Conservation (phyloP, 2,113 vertebrate species). For the Meles meles region DNA sequence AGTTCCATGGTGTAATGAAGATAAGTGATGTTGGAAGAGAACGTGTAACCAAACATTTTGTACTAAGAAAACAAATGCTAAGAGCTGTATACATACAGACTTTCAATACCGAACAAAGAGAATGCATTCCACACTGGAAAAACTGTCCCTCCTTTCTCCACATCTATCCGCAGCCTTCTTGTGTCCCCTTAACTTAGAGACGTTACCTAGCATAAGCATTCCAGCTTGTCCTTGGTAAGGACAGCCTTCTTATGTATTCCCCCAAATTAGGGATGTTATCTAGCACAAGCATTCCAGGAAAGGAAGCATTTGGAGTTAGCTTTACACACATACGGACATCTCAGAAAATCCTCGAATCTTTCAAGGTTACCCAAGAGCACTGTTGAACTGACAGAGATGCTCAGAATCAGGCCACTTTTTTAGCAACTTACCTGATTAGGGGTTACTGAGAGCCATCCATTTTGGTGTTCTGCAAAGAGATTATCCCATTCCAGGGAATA, state of each 20-base stretch:
- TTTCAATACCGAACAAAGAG: background rate
- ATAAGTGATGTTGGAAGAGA: background rate
- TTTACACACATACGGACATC: background rate
- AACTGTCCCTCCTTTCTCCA: background rate
- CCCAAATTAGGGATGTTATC: background rate
- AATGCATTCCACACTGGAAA: background rate
- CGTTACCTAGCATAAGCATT: background rate
- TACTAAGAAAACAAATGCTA: background rate
- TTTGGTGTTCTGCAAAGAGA: conserved; percentile 39
- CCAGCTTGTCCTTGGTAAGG: too few species aligned
- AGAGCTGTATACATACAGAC: background rate
- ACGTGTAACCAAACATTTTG: background rate
- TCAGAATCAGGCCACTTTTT: background rate
- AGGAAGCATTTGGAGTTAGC: background rate
- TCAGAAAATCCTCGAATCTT: conserved; percentile 10
- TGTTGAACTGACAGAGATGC: background rate
- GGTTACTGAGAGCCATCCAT: background rate
- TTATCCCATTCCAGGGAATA: conserved; percentile 26
- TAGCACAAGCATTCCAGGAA: background rate
- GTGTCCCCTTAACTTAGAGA: background rate
- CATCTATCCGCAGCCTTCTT: background rate
- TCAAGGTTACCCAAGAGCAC: conserved; percentile 41
- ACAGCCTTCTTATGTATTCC: background rate
- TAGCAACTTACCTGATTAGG: background rate
- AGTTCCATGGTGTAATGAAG: background rate